Evolutionary conservation across 2,113 vertebrate genomes (phyloP), one percentile per base, ranked within the genome.

Genomic region (Neolamprologus fasciatus): DNA sequence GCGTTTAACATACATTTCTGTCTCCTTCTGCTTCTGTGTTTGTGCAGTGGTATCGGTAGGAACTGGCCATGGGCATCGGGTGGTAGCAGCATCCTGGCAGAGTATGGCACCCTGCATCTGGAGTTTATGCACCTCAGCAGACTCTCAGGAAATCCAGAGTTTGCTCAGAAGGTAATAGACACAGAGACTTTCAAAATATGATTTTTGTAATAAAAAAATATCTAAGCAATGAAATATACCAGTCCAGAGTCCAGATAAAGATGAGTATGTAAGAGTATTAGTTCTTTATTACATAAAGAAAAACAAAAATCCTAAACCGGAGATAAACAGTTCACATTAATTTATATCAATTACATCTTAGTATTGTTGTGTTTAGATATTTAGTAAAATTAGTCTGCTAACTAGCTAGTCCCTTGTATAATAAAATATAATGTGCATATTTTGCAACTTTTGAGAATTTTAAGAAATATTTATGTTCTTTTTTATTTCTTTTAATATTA

Each of bases 61-160:
- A 99, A 99, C 93, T 99, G 99, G 98, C 98, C 98, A 1, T 99
- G 99, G 98, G 99, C 98, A 2, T 99, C 98, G 0, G 99, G 99
- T 2, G 99, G 99, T 92, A 99, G 99, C 97, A 99, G 98, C 91
- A 99, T 99, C 94, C 96, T 99, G 95, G 99, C 99, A 6, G 99
- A 99, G 94, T 99, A 99, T 83, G 99, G 99, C 86, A 99, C 99
- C 33, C 96, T 99, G 80, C 99, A 99, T 89, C 93, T 99, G 95
- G 99, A 99, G 92, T 99, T 99, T 68, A 96, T 99, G 86, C 99
- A 99, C 93, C 96, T 99, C 94, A 98, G 97, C 94, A 95, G 97
- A 73, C 96, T 99, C 61, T 99, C 99, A 21, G 98, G 98, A 93
- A 98, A 98, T 53, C 97, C 98, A 2, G 90, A 97, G 87, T 99